Percentiles rank a stretch among this genome's conserved stretches.
Evolutionary conservation across 2,797 vertebrate genomes (phyloP).

Genomic region (Brachyalestes nurse): DNA sequence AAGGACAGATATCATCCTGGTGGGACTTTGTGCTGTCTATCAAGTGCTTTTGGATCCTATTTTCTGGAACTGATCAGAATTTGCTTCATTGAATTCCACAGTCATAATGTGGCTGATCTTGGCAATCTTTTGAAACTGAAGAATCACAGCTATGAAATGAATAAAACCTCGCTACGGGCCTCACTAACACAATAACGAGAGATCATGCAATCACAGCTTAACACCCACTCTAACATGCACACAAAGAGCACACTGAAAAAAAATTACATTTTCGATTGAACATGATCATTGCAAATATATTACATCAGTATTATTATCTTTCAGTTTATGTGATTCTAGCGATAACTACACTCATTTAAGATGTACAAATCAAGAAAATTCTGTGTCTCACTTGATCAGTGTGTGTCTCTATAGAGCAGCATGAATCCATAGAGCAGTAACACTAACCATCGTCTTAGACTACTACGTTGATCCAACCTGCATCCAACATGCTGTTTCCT

Average conservation of each 20-base stretch:
- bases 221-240: not conserved
- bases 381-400: too few relatives aligned
- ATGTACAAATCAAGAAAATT: too few relatives aligned
- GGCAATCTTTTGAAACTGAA: not conserved
- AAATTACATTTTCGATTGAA: not conserved
- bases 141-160: not conserved
- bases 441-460: too few relatives aligned
- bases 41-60: not conserved
- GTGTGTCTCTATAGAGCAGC: too few relatives aligned
- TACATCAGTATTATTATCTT: too few relatives aligned
- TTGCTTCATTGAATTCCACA: not conserved
- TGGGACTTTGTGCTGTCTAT: not conserved
- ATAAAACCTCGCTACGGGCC: not conserved
- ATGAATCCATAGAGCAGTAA: too few relatives aligned
- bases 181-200: not conserved
- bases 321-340: too few relatives aligned
- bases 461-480: too few relatives aligned
- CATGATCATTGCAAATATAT: too few relatives aligned
- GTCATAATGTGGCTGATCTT: not conserved
- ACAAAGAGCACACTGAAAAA: not conserved
- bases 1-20: constrained; percentile 1
- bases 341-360: too few relatives aligned
- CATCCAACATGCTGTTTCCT: too few relatives aligned
- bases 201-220: not conserved
- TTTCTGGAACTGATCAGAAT: constrained; percentile 12